These are phyloP conservation scores for Galerucella nymphaeae DNA, from an alignment of 2,888 invertebrate species.

Conservation along the genomic window DNA sequence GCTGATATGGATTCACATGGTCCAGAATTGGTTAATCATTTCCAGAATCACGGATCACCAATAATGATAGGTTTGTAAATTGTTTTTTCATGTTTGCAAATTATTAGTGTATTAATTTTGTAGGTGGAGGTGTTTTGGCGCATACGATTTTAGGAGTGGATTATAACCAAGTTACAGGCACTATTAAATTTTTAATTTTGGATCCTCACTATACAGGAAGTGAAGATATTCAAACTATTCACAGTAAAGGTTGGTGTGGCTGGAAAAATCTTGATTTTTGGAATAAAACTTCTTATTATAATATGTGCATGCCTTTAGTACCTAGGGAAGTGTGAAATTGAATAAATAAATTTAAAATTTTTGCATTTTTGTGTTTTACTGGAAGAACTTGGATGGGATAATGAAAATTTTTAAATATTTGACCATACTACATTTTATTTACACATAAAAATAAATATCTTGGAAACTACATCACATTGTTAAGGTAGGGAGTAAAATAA, in stretches of 20 bases:
- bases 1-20: conserved; percentile 83
- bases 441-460: conserved; percentile 36
- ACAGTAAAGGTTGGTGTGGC: conserved; percentile 94
- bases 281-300: conserved; percentile 95
- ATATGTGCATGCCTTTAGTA: conserved; percentile 91
- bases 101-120: conserved; percentile 31
- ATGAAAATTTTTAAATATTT: background rate
- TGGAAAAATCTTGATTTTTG: conserved; percentile 97
- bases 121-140: conserved; percentile 95
- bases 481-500: conserved; percentile 32
- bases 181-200: conserved; percentile 91
- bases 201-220: conserved; percentile 97
- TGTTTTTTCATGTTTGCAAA: conserved; percentile 12
- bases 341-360: background rate
- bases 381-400: background rate
- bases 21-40: conserved; percentile 88
- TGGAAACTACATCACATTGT: conserved; percentile 24
- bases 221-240: conserved; percentile 81
- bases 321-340: conserved; percentile 65
- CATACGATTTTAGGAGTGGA: conserved; percentile 98
- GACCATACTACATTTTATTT: conserved; percentile 25
- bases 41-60: conserved; percentile 92
- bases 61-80: conserved; percentile 90
- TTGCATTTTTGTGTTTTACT: background rate
- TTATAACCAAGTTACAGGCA: conserved; percentile 82